Evolutionary conservation across 2,113 vertebrate genomes (phyloP).

Genomic region (Erythrocebus patas): DNA sequence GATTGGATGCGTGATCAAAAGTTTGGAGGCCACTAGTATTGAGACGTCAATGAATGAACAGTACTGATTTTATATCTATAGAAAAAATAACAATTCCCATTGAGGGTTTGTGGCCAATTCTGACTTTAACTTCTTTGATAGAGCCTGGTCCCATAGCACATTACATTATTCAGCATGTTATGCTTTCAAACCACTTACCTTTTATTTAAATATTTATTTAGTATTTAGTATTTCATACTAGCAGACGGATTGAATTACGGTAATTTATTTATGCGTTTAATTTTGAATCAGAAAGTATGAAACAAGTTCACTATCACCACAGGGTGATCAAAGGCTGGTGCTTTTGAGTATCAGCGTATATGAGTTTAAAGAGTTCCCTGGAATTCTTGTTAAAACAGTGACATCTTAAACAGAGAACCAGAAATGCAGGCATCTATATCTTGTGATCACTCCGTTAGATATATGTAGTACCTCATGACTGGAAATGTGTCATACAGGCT

Average conservation of each 20-base stretch:
- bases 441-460: not conserved
- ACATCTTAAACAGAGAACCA: not conserved
- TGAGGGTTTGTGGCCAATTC: not conserved
- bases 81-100: not conserved
- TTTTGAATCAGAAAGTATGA: constrained; percentile 14
- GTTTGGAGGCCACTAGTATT: not conserved
- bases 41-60: not conserved
- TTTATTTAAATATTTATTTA: constrained; percentile 63
- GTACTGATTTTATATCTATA: not conserved
- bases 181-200: constrained; percentile 20
- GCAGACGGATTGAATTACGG: not conserved
- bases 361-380: not conserved
- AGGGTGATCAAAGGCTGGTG: not conserved
- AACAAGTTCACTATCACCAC: not conserved
- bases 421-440: not conserved
- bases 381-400: not conserved
- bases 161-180: constrained; percentile 17
- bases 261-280: constrained; percentile 57
- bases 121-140: not conserved
- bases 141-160: not conserved
- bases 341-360: not conserved
- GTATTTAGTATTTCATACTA: not conserved
- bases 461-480: accelerated
- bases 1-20: not conserved
- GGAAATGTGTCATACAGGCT: not conserved